phyloP scores from a whole-genome alignment of 2,888 invertebrate species.

The Diogma glabrata region DNA sequence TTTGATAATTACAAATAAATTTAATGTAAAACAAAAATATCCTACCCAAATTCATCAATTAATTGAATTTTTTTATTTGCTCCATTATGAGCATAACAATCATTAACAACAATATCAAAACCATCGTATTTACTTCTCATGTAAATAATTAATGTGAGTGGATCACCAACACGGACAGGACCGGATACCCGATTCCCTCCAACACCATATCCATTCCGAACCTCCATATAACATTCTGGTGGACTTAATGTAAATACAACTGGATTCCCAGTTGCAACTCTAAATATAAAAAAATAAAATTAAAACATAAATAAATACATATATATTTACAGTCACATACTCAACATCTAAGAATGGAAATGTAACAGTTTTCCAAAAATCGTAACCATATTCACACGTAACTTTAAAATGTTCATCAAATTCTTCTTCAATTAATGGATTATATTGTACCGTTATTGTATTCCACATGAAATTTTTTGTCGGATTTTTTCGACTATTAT shows the following conservation, averaged over 20 bases:
- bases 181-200: constrained; percentile 75
- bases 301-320: constrained; percentile 7
- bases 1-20: background rate
- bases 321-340: constrained; percentile 46
- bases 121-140: constrained; percentile 94
- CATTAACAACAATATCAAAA: constrained; percentile 89
- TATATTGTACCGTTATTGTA: constrained; percentile 89
- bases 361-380: constrained; percentile 93
- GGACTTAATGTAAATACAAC: constrained; percentile 87
- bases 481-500: constrained; percentile 73
- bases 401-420: constrained; percentile 92
- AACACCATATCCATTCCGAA: constrained; percentile 81
- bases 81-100: constrained; percentile 89
- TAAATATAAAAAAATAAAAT: constrained; percentile 28
- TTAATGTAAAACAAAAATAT: constrained; percentile 11
- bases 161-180: constrained; percentile 85
- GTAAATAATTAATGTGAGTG: constrained; percentile 81
- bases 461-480: constrained; percentile 96
- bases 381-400: constrained; percentile 91
- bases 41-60: constrained; percentile 81
- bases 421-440: constrained; percentile 85
- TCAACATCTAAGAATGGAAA: constrained; percentile 91
- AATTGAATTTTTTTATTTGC: constrained; percentile 83
- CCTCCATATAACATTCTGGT: constrained; percentile 94
- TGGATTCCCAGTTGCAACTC: constrained; percentile 89